These are phyloP conservation scores for Athene noctua DNA, from an alignment of 2,113 vertebrate genomes.

Conservation along the genomic window DNA sequence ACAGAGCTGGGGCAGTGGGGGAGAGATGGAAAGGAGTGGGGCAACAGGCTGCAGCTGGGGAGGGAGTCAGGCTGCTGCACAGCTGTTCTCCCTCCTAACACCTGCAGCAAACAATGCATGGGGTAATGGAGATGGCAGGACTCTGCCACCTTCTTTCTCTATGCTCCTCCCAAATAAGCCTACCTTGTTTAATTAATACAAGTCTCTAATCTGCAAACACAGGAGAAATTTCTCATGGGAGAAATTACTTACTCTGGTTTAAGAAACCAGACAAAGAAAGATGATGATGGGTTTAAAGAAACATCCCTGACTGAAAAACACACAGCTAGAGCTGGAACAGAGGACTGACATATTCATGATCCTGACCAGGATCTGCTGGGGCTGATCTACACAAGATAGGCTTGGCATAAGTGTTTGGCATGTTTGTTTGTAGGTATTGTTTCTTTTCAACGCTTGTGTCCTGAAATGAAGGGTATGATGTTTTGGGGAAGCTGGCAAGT, in stretches of 20 bases:
- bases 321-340: not conserved
- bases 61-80: not conserved
- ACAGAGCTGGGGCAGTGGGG: too few relatives aligned
- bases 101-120: not conserved
- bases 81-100: not conserved
- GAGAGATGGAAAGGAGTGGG: not conserved
- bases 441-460: not conserved
- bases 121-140: not conserved
- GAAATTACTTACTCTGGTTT: conserved; percentile 5
- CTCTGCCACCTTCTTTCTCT: not conserved
- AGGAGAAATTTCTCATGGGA: conserved; percentile 8
- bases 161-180: not conserved
- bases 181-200: not conserved
- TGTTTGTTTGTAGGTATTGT: not conserved
- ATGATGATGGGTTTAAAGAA: not conserved
- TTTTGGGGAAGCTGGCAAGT: not conserved
- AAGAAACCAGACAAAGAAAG: not conserved
- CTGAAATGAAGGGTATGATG: not conserved
- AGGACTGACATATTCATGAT: not conserved
- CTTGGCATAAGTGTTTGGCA: not conserved
- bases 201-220: not conserved
- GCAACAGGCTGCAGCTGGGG: not conserved
- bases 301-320: not conserved
- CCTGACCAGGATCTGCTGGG: not conserved
- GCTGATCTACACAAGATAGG: not conserved